Evolutionary conservation across 2,797 vertebrate species (phyloP).

Genomic region (Delichon dasypus): DNA sequence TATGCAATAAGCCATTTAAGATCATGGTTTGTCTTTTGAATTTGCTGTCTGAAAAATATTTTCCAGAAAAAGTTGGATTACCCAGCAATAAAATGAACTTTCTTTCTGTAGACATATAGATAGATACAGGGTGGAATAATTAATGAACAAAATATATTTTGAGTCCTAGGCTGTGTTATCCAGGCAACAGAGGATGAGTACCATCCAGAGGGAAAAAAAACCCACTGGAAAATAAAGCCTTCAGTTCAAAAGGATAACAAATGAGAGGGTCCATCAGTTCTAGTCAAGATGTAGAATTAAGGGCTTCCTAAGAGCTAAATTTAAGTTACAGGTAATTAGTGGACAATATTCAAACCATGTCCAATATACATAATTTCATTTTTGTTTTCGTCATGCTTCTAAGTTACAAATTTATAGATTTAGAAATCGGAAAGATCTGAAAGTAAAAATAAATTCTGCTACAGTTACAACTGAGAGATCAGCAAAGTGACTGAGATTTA

Average conservation of each 20-base stretch:
- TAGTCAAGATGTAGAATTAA: not conserved
- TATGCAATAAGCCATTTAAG: not conserved
- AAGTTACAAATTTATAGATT: not conserved
- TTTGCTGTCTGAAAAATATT: constrained; percentile 15
- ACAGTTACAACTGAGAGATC: not conserved
- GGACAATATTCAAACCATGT: not conserved
- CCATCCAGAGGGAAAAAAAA: not conserved
- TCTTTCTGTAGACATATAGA: not conserved
- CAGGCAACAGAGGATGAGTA: not conserved
- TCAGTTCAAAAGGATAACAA: not conserved
- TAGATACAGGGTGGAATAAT: not conserved
- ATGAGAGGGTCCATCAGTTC: not conserved
- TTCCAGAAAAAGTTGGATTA: constrained; percentile 18
- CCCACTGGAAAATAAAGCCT: not conserved
- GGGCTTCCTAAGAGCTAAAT: not conserved
- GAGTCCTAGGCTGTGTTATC: not conserved
- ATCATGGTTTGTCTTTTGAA: not conserved
- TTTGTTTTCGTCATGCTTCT: not conserved
- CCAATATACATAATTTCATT: not conserved
- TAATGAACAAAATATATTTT: not conserved
- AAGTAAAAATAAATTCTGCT: not conserved
- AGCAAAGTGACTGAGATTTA: not conserved
- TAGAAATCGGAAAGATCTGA: not conserved
- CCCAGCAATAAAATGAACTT: not conserved
- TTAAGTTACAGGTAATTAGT: not conserved